Conservation (phyloP, 2,797 vertebrate species). For the Cyprinella venusta region DNA sequence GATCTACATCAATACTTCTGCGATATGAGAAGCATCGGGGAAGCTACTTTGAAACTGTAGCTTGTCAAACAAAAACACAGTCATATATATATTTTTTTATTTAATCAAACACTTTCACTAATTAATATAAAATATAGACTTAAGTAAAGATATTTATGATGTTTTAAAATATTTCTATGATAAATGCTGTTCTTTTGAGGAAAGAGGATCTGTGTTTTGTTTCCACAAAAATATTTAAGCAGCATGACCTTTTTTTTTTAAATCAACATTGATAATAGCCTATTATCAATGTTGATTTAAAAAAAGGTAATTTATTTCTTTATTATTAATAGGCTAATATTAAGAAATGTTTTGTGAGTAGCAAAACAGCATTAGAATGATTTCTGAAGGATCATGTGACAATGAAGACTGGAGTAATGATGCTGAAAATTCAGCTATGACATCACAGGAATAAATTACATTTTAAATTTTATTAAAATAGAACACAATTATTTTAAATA, state of each 20-base stretch:
- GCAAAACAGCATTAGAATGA: background rate
- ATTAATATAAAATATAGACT: background rate
- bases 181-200: background rate
- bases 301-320: no score
- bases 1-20: constrained; percentile 1
- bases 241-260: background rate
- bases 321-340: no score
- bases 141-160: background rate
- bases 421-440: no score
- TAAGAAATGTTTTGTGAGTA: background rate
- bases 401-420: background rate
- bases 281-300: background rate
- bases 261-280: background rate
- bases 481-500: no score
- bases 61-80: background rate
- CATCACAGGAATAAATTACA: background rate
- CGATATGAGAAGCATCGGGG: background rate
- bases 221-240: background rate
- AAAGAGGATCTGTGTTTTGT: no score
- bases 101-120: background rate
- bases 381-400: background rate
- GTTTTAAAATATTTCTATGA: background rate
- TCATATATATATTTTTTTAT: background rate
- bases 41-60: background rate
- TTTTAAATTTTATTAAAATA: background rate